Conservation (phyloP, 2,888 invertebrate species). For the Drosophila barbarae region DNA sequence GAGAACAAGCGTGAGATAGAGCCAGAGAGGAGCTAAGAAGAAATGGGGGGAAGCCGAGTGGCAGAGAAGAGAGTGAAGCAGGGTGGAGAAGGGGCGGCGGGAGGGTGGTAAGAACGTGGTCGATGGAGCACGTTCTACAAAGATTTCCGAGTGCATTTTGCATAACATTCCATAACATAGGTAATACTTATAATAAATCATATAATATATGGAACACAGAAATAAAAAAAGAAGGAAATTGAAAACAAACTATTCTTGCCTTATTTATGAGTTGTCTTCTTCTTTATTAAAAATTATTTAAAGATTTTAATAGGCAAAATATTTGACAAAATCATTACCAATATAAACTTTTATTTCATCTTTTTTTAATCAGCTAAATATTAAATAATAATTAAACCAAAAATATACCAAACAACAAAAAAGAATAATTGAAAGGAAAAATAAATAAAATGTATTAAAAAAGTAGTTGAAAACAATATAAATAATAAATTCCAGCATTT, state of each 20-base stretch:
- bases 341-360: neutral
- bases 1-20: neutral
- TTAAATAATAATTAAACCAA: neutral
- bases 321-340: neutral
- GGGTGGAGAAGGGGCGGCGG: neutral
- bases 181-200: constrained; percentile 5
- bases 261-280: too few species aligned
- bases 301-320: too few species aligned
- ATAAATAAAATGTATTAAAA: neutral
- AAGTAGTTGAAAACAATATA: neutral
- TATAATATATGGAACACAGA: neutral
- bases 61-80: neutral
- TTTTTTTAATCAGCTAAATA: neutral
- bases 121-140: constrained; percentile 41
- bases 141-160: constrained; percentile 41
- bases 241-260: neutral
- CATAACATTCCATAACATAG: constrained; percentile 39
- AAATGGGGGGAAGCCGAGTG: neutral
- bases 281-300: neutral
- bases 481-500: neutral
- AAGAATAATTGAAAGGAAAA: neutral
- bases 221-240: neutral
- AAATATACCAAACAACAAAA: too few species aligned
- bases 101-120: constrained; percentile 33
- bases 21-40: constrained; percentile 5